Evolutionary conservation across 2,888 invertebrate species (phyloP), one percentile per base, ranked within the genome.

Genomic region (Melanargia galathea): DNA sequence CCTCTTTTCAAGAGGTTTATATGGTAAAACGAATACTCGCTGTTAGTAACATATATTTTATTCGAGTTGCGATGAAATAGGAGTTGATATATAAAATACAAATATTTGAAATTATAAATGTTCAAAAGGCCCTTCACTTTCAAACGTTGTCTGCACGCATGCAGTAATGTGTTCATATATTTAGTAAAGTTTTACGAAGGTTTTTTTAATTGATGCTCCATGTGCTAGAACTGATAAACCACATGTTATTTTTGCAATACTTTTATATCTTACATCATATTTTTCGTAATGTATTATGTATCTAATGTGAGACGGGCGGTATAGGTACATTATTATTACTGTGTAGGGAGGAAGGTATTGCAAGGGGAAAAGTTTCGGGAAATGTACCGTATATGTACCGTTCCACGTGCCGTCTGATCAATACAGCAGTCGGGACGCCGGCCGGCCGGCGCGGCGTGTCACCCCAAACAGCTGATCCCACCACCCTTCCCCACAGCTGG

Each of bases 381-480:
- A 76, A 70, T 16, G 80, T n/a, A 76, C n/a, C 54, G 58, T 56
- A 63, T 81, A 16, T 7, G 2, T 18, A 83, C 75, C 63, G 76
- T 62, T 70, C 81, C 85, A 82, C 92, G 92, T 78, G 92, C 89
- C 69, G 87, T 81, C 83, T 93, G 92, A 76, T 86, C 82, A 81
- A 91, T 90, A 75, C 89, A 83, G 67, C 84, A 83, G 84, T 89
- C 92, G 77, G 90, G 91, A 85, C 92, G 92, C 80, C 92, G 90
- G 76, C 87, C 83, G 75, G 78, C 81, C 84, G 83, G 78, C 84
- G 81, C 46, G 78, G 75, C 86, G 74, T 83, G 84, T 80, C 86
- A 80, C 87, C 90, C 89, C 84, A 84, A 86, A 86, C 83, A 90
- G 91, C 90, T 90, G 91, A 90, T 90, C 78, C 83, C 78, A 80